Conservation (phyloP, 2,888 invertebrate species). For the Spodoptera littoralis region DNA sequence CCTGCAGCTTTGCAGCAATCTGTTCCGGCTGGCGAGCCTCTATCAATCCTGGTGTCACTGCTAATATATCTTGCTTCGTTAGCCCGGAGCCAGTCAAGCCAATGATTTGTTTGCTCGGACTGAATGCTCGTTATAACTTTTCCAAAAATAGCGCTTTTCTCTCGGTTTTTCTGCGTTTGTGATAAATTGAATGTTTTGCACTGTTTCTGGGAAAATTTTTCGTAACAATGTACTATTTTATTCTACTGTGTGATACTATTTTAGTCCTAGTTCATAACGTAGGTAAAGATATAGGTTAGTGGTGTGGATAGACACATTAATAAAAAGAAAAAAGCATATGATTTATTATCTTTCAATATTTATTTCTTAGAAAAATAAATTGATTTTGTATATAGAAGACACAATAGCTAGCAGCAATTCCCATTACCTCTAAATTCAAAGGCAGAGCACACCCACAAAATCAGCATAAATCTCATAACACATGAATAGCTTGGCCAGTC, state of each 20-base stretch:
- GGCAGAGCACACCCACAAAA: slow-evolving; percentile 9
- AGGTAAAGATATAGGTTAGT: too few species aligned
- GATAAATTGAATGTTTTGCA: neutral
- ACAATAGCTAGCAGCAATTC: neutral
- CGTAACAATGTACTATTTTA: neutral
- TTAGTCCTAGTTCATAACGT: too few species aligned
- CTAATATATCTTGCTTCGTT: slow-evolving; percentile 64
- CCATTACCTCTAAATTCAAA: slow-evolving; percentile 3
- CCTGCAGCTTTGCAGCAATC: slow-evolving; percentile 51
- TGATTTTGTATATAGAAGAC: neutral
- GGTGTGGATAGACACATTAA: too few species aligned
- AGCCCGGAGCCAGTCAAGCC: slow-evolving; percentile 30
- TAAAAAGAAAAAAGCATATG: too few species aligned
- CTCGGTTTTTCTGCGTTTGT: slow-evolving; percentile 4
- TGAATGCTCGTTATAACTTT: slow-evolving; percentile 35
- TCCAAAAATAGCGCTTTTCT: slow-evolving; percentile 19
- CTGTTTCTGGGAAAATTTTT: neutral
- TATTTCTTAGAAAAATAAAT: too few species aligned
- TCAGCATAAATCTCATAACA: slow-evolving; percentile 8
- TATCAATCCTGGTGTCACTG: slow-evolving; percentile 64
- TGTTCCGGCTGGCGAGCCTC: slow-evolving; percentile 46
- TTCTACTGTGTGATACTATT: too few species aligned
- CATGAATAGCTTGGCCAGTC: slow-evolving; percentile 5
- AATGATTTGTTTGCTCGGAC: slow-evolving; percentile 33
- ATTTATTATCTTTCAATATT: too few species aligned